Percentiles rank a stretch among this genome's conserved stretches.
These are phyloP conservation scores for Protodeltote pygarga DNA, from an alignment of 2,888 invertebrate genomes.

Conservation along the genomic window DNA sequence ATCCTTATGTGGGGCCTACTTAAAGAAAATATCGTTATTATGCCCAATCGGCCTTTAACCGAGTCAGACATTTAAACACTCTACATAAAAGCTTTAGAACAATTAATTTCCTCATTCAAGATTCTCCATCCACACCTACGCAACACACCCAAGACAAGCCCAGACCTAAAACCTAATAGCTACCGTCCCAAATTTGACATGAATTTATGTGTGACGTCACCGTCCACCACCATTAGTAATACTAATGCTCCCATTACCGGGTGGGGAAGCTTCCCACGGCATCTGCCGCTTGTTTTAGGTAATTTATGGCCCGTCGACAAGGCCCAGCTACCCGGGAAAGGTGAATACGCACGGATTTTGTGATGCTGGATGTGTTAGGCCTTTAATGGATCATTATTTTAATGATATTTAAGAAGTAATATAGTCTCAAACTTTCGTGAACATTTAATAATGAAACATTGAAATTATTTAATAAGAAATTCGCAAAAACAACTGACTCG, in stretches of 20 bases:
- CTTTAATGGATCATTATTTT: background rate
- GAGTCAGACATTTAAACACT: no score
- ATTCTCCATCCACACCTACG: background rate
- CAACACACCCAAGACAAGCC: constrained; percentile 19
- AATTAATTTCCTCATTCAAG: background rate
- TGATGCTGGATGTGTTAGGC: constrained; percentile 53
- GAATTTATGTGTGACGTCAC: constrained; percentile 85
- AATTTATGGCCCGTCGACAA: constrained; percentile 81
- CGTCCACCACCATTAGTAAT: constrained; percentile 82
- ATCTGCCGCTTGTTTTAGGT: constrained; percentile 86
- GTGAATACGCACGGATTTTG: constrained; percentile 53
- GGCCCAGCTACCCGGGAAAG: constrained; percentile 68
- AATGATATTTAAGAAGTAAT: background rate
- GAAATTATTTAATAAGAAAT: no score
- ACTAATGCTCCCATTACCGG: constrained; percentile 85
- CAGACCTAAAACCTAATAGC: constrained; percentile 48
- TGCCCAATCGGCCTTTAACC: no score
- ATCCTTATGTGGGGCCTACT: no score
- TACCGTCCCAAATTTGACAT: constrained; percentile 78
- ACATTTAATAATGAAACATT: no score
- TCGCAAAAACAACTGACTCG: no score
- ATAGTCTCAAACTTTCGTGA: background rate
- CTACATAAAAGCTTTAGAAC: background rate
- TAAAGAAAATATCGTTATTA: no score
- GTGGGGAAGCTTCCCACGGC: constrained; percentile 65